Evolutionary conservation across 2,888 invertebrate species (phyloP).

Genomic region (Dorcus parallelipipedus): DNA sequence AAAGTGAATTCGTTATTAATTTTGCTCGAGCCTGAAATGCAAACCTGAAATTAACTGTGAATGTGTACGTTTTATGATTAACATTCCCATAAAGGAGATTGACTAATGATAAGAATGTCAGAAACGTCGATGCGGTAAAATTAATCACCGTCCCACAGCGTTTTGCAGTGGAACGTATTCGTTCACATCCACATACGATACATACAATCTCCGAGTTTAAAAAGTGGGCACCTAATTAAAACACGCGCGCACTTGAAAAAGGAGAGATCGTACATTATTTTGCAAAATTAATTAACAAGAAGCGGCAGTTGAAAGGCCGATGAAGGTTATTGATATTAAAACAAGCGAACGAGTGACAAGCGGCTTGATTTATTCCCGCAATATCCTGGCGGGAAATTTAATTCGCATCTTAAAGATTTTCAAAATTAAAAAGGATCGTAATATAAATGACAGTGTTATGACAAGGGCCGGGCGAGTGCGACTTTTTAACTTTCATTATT

Average conservation of each 20-base stretch:
- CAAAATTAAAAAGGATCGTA: constrained; percentile 45
- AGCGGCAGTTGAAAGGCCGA: constrained; percentile 5
- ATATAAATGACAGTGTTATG: constrained; percentile 47
- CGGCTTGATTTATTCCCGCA: constrained; percentile 44
- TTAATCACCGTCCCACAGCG: background rate
- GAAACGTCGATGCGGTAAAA: constrained; percentile 2
- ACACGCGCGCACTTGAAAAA: background rate
- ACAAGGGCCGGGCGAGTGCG: constrained; percentile 34
- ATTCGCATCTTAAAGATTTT: constrained; percentile 44
- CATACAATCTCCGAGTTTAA: background rate
- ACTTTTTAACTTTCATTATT: constrained; percentile 44
- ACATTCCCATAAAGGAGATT: background rate
- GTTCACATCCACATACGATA: background rate
- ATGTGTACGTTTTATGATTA: background rate
- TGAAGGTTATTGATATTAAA: constrained; percentile 41
- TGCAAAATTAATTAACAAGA: constrained; percentile 12
- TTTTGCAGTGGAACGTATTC: background rate
- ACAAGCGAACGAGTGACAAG: constrained; percentile 41
- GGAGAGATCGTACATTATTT: constrained; percentile 8
- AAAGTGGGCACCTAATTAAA: background rate
- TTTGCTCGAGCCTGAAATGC: too few relatives aligned
- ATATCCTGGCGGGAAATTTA: constrained; percentile 45
- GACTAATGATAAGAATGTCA: constrained; percentile 7
- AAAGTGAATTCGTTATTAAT: too few relatives aligned
- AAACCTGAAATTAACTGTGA: background rate